Base-by-base conservation (phyloP, 1,140 invertebrate genomes). In the Neodiprion lecontei region DNA sequence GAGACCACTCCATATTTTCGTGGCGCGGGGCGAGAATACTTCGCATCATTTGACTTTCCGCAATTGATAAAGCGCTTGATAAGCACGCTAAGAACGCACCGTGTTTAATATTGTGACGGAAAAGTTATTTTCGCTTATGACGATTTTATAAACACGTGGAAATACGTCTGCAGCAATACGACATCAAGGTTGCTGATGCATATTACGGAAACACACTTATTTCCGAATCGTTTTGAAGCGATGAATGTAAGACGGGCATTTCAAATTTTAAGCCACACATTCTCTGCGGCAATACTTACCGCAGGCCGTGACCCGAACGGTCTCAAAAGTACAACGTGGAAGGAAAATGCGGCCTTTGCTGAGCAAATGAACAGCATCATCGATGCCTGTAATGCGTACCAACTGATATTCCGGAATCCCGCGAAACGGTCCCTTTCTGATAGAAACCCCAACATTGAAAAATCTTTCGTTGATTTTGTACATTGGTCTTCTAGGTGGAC, bases 191-290 rank as follows among this genome's bases (percentile, higher is more conserved):
- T 80, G 48, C 69, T 82, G 65, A 72, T 66, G 3, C 76, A 80
- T 66, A 78, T 82, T 48, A 77, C 77, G 1, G 69, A 77, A 72
- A 66, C 68, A 23, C 78, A 81, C 73, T 66, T 81, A 7, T 1
- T 61, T 17, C 79, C 77, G 49, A 78, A 79, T 69, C 11, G 21
- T 21, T 81, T 79, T 47, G 73, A 81, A 67, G 67, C 70, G 0
- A 82, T 80, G 79, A 81, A 80, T 28, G 77, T 81, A 11, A 72
- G 76, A 66, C 53, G 72, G 61, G 72, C 75, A 0, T 78, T 80
- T 67, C 78, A 80, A 70, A 14, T 79, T 8, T 68, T 79, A 7
- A 75, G 78, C 48, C 48, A 65, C 47, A 23, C 70, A 23, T 76
- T 65, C 71, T 70, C 78, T 0, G 21, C 50, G 1, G 78, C 77